A percentile compares a stretch with the other conserved stretches of the same genome.
Conservation (phyloP, 2,797 vertebrate species). For the Pempheris klunzingeri region DNA sequence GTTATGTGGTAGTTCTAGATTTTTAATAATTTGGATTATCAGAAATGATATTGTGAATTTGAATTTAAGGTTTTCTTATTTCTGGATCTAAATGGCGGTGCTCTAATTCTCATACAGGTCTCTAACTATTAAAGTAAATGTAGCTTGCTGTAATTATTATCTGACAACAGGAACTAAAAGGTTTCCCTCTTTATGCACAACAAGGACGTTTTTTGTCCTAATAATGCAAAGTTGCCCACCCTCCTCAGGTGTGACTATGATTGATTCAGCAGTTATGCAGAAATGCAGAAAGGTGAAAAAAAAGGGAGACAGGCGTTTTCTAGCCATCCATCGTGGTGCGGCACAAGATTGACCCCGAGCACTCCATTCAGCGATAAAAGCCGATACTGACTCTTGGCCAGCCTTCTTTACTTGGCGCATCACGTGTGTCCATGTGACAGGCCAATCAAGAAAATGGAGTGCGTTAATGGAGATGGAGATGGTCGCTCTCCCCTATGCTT, state of each 20-base stretch:
- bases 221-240: conserved; percentile 32
- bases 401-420: conserved; percentile 52
- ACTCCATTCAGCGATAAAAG: conserved; percentile 72
- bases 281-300: conserved; percentile 43
- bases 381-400: conserved; percentile 62
- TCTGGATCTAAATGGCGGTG: too few relatives aligned
- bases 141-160: conserved; percentile 14
- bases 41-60: not conserved
- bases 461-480: conserved; percentile 81
- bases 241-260: conserved; percentile 50
- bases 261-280: conserved; percentile 59
- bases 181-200: conserved; percentile 6
- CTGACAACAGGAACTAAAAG: conserved; percentile 17
- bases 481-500: conserved; percentile 15
- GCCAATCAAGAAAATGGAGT: conserved; percentile 84
- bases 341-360: conserved; percentile 65
- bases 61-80: not conserved
- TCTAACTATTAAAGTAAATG: not conserved
- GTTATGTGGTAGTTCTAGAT: not conserved
- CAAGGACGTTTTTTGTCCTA: conserved; percentile 10
- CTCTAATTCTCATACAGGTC: not conserved
- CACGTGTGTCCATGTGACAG: conserved; percentile 76
- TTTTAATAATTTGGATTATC: conserved; percentile 4
- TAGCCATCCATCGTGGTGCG: conserved; percentile 54
- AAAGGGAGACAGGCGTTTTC: conserved; percentile 30